Evolutionary conservation across 2,888 invertebrate species (phyloP), one percentile per base, ranked within the genome.

Genomic region (Caenorhabditis wallacei): DNA sequence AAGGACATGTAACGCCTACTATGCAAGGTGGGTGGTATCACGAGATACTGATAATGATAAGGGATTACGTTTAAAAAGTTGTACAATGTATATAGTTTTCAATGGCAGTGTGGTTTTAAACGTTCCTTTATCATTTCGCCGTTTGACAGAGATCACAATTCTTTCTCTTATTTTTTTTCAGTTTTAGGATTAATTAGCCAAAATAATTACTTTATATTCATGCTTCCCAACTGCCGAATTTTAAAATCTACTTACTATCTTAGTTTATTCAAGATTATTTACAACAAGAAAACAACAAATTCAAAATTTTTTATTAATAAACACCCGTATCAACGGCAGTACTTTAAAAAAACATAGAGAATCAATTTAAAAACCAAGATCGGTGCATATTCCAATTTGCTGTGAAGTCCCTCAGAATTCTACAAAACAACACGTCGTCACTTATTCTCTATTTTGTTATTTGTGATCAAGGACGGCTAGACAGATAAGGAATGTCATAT

Each of bases 11-110:
- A 3, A 85, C 87, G 20, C 88, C 88, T 1, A 63, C 79, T 56
- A 66, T 85, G 43, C 88, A 88, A 85, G 89, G 89, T 89, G 66
- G 54, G 81, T 51, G n/a, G n/a, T n/a, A n/a, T n/a, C n/a, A n/a
- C n/a, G n/a, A n/a, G n/a, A n/a, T n/a, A n/a, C n/a, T n/a, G n/a
- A n/a, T n/a, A n/a, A n/a, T n/a, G n/a, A n/a, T n/a, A n/a, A n/a
- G n/a, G n/a, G n/a, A n/a, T n/a, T n/a, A n/a, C n/a, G n/a, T n/a
- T n/a, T n/a, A n/a, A n/a, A n/a, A n/a, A n/a, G n/a, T n/a, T n/a
- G n/a, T n/a, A n/a, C n/a, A n/a, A n/a, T n/a, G n/a, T n/a, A n/a
- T n/a, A n/a, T n/a, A 16, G 43, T 43, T 43, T 43, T 43, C 43
- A n/a, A n/a, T n/a, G n/a, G n/a, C n/a, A n/a, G n/a, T n/a, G n/a